Base-by-base conservation (phyloP, 2,113 vertebrate species). In the Esox niger region DNA sequence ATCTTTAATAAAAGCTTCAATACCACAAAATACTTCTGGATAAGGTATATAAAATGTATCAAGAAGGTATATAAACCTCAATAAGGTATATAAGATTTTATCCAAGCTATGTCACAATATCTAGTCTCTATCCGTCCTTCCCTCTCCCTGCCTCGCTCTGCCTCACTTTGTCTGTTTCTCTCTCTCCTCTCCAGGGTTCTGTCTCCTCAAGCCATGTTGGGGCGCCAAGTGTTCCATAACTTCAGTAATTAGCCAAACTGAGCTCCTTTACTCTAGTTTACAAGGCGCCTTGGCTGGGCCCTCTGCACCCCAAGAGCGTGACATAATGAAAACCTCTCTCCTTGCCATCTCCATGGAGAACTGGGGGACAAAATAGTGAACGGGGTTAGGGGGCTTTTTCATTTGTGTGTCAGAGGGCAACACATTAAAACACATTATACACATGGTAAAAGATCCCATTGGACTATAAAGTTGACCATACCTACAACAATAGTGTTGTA, bases 191-290 rank as follows among this genome's bases (percentile, higher is more conserved):
- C n/a, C 62, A 64, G 46, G 38, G 38, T 23, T 46, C 38, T 27
- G 62, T 52, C 47, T 52, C 47, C n/a, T 52, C 20, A 17, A 23
- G 47, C 47, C 47, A 21, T 52, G 17, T 9, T n/a, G 15, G 4
- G 47, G 47, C 47, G 47, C 47, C 46, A 49, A 49, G 20, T n/a
- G 35, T 49, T n/a, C 46, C 62, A 46, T 46, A 64, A 46, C 62
- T 64, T 46, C 62, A 64, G 38, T 43, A 43, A 64, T 64, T 64
- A 64, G 62, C 62, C 62, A 15, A 64, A 29, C 26, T 4, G n/a
- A 52, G 9, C 35, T n/a, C 23, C 38, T 64, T 49, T 64, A 49
- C 62, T 20, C 38, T 21, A 38, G 62, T 64, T 64, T 64, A 64
- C 62, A 47, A 38, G 62, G 62, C 62, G 62, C 62, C 62, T 64